Evolutionary conservation across 1,140 invertebrate genomes (phyloP).

Genomic region (Globodera ellingtonae): DNA sequence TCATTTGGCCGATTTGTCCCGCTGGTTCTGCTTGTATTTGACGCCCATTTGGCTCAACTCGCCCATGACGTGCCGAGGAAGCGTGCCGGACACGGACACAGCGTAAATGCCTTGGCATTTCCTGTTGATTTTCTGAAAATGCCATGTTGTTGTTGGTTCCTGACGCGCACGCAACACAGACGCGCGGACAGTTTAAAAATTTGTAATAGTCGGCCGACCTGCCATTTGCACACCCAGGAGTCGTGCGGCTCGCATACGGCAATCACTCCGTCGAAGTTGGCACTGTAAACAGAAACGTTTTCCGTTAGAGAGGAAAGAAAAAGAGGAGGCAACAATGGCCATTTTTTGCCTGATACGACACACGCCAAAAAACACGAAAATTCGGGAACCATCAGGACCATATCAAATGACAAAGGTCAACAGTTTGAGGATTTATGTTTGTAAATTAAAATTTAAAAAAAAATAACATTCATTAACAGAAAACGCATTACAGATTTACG

Average conservation of each 20-base stretch:
- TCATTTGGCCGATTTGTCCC: slow-evolving; percentile 47
- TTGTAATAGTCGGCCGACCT: slow-evolving; percentile 40
- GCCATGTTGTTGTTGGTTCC: not conserved
- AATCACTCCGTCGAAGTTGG: slow-evolving; percentile 61
- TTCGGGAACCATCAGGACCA: too few species aligned
- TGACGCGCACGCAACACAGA: too few species aligned
- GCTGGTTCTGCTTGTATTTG: slow-evolving; percentile 48
- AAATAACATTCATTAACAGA: too few species aligned
- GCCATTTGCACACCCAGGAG: slow-evolving; percentile 63
- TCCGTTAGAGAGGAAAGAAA: too few species aligned
- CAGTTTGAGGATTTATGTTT: too few species aligned
- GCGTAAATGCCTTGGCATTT: slow-evolving; percentile 57
- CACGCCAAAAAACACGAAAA: not conserved
- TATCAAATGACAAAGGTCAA: too few species aligned
- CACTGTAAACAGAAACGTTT: slow-evolving; percentile 34
- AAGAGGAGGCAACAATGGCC: too few species aligned
- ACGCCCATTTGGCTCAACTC: slow-evolving; percentile 54
- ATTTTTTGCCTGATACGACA: not conserved
- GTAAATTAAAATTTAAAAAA: too few species aligned
- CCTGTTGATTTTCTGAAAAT: slow-evolving; percentile 55
- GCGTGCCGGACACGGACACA: slow-evolving; percentile 57
- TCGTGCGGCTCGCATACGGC: slow-evolving; percentile 58
- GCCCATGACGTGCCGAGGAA: slow-evolving; percentile 48
- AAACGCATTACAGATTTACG: too few species aligned
- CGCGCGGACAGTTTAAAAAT: too few species aligned